Percentiles rank a stretch among this genome's conserved stretches.
These are phyloP conservation scores for Cotesia chilonis DNA, from an alignment of 1,140 invertebrate species.

Conservation along the genomic window DNA sequence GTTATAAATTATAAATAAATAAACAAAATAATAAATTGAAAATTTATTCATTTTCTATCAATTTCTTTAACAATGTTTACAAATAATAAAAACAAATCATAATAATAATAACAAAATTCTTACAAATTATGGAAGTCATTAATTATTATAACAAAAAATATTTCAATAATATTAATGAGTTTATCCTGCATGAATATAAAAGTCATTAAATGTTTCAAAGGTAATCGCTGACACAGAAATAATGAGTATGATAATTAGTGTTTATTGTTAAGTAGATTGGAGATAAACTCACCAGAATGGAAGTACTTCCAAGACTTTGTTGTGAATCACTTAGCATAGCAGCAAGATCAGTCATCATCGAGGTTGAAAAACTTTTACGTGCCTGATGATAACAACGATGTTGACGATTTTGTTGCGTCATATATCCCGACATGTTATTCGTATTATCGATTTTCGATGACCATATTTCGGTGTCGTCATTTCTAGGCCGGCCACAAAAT, in stretches of 20 bases:
- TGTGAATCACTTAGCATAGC: conserved; percentile 51
- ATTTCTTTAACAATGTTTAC: no score
- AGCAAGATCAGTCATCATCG: conserved; percentile 55
- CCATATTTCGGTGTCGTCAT: conserved; percentile 51
- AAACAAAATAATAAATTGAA: no score
- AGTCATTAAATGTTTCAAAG: not conserved
- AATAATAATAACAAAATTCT: no score
- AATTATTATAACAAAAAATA: no score
- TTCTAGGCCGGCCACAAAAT: conserved; percentile 51
- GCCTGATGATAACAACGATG: conserved; percentile 55
- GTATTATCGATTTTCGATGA: conserved; percentile 48
- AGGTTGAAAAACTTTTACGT: conserved; percentile 55
- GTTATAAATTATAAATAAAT: no score
- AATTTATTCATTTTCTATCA: no score
- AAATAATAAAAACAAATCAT: no score
- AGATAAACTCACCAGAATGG: conserved; percentile 53
- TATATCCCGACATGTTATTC: conserved; percentile 42
- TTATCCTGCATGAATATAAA: no score
- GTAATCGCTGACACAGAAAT: no score
- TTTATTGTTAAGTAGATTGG: not conserved
- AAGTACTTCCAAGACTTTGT: conserved; percentile 54
- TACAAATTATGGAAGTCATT: no score
- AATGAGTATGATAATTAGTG: no score
- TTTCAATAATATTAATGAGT: no score
- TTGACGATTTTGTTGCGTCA: conserved; percentile 44